These are phyloP conservation scores for Apotomis betuletana DNA, from an alignment of 2,888 invertebrate species.

Conservation along the genomic window DNA sequence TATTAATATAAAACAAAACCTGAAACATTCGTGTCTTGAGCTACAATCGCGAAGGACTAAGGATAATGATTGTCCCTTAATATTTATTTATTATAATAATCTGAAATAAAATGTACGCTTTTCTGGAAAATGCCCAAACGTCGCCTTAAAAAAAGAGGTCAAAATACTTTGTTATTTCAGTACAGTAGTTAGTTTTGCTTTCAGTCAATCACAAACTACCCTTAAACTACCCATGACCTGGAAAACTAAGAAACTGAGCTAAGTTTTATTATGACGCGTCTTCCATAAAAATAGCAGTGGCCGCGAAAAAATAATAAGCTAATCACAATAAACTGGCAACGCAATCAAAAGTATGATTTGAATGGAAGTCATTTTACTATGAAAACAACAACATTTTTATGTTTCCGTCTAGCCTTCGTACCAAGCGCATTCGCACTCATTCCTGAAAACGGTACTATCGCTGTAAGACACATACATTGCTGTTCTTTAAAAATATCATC, in stretches of 20 bases:
- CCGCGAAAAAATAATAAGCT: constrained; percentile 37
- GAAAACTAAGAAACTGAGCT: constrained; percentile 26
- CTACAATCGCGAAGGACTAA: too few species aligned
- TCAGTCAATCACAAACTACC: background rate
- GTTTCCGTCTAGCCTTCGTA: constrained; percentile 24
- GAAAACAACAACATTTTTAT: constrained; percentile 42
- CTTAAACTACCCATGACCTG: background rate
- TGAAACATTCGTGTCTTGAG: too few species aligned
- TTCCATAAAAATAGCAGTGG: constrained; percentile 4
- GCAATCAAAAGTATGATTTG: constrained; percentile 42
- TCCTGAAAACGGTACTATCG: background rate
- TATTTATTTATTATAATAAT: too few species aligned
- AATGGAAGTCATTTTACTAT: constrained; percentile 39
- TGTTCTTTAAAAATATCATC: background rate
- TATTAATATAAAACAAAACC: too few species aligned
- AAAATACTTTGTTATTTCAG: background rate
- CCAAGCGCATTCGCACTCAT: constrained; percentile 1
- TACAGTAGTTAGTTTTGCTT: background rate
- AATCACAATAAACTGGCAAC: constrained; percentile 37
- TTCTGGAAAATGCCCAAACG: too few species aligned
- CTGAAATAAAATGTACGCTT: too few species aligned
- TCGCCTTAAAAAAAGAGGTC: too few species aligned
- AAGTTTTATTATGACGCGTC: constrained; percentile 18
- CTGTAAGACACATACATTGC: background rate
- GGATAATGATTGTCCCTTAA: too few species aligned